Evolutionary conservation across 1,140 invertebrate species (phyloP).

Genomic region (Drosophila biarmipes): DNA sequence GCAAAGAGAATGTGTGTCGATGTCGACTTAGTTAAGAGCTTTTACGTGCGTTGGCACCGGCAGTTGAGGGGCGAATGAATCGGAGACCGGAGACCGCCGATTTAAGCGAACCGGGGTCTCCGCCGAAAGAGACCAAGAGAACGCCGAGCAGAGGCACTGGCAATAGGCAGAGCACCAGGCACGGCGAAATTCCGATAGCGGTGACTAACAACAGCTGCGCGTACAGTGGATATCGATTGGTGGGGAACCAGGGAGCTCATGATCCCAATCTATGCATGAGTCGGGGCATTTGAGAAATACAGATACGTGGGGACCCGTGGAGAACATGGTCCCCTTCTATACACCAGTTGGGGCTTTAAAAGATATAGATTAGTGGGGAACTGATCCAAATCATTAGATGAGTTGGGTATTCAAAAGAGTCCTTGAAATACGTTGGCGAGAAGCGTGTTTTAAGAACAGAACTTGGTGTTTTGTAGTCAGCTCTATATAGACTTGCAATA

Average conservation of each 20-base stretch:
- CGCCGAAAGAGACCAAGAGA: constrained; percentile 9
- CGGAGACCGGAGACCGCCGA: constrained; percentile 6
- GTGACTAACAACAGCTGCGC: constrained; percentile 5
- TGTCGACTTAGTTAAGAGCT: constrained; percentile 5
- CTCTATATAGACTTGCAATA: too few species aligned
- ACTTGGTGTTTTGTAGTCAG: too few species aligned
- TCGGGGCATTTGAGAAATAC: too few species aligned
- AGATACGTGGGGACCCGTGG: too few species aligned
- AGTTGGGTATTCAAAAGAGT: too few species aligned
- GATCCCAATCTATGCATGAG: too few species aligned
- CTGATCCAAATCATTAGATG: too few species aligned
- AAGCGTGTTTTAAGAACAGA: too few species aligned
- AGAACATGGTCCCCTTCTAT: too few species aligned
- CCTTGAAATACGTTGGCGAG: too few species aligned
- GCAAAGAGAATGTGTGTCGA: constrained; percentile 14
- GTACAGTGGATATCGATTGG: constrained; percentile 20
- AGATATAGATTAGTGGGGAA: too few species aligned
- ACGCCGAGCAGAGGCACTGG: constrained; percentile 3
- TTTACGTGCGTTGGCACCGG: constrained; percentile 17
- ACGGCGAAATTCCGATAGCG: constrained; percentile 19
- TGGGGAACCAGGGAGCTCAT: neutral
- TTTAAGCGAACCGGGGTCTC: constrained; percentile 15
- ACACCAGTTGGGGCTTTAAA: too few species aligned
- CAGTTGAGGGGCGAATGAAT: constrained; percentile 25
- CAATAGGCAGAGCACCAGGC: neutral